phyloP scores from a whole-genome alignment of 2,888 invertebrate species.

The Cataglyphis livida region DNA sequence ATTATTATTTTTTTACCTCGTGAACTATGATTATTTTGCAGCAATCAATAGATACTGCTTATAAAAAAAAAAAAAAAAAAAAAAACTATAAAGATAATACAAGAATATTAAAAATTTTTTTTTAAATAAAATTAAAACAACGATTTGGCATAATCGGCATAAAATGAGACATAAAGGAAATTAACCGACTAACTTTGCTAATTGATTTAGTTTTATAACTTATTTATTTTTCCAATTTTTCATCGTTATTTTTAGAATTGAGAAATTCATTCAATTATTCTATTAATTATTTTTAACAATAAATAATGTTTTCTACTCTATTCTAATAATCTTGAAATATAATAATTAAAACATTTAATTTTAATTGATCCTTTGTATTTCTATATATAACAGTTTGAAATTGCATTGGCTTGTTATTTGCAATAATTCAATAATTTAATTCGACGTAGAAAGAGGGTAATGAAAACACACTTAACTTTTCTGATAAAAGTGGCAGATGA shows the following conservation, averaged over 20 bases:
- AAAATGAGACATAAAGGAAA: neutral
- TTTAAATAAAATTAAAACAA: neutral
- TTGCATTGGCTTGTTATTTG: neutral
- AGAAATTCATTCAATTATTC: neutral
- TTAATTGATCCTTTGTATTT: neutral
- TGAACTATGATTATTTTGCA: neutral
- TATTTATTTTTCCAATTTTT: neutral
- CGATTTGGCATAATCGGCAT: neutral
- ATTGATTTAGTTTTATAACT: neutral
- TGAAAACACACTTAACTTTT: neutral
- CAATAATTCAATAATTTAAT: conserved; percentile 4
- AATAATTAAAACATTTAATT: neutral
- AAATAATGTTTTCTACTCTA: neutral
- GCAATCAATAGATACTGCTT: neutral
- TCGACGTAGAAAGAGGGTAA: neutral
- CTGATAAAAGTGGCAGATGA: neutral
- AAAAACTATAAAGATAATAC: neutral
- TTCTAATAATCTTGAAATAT: neutral
- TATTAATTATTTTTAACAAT: neutral
- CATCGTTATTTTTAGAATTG: neutral
- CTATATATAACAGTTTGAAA: neutral
- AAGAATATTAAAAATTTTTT: neutral
- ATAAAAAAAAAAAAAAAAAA: neutral
- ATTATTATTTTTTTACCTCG: neutral
- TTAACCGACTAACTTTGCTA: neutral